These are phyloP conservation scores for Grammomys dolichurus DNA, from an alignment of 2,113 vertebrate genomes.

Conservation along the genomic window DNA sequence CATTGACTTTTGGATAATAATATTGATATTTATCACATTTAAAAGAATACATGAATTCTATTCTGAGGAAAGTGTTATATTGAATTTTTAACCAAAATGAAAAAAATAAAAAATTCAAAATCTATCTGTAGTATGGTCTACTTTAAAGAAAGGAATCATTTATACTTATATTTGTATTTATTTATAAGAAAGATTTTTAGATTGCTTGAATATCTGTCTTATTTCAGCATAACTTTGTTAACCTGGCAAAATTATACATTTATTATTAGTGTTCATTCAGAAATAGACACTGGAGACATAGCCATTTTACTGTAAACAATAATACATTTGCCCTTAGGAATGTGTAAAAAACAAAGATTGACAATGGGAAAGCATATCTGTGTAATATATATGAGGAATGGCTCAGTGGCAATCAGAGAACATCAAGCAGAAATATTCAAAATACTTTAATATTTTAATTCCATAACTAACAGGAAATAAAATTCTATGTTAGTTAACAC, in stretches of 20 bases:
- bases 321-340: not conserved
- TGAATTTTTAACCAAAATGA: not conserved
- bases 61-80: not conserved
- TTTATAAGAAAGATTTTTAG: not conserved
- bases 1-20: not conserved
- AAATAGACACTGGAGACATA: not conserved
- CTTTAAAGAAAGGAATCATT: not conserved
- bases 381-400: fast-evolving
- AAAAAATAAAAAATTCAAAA: not conserved
- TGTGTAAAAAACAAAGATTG: not conserved
- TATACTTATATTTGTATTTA: not conserved
- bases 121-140: not conserved
- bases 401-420: not conserved
- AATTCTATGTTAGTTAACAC: not conserved
- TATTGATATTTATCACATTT: not conserved
- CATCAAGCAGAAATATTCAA: not conserved
- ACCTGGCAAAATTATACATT: not conserved
- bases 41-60: not conserved
- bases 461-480: not conserved
- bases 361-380: fast-evolving
- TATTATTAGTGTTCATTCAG: not conserved
- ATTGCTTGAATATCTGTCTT: not conserved
- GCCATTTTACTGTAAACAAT: not conserved
- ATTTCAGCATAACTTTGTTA: not conserved
- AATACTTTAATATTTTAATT: not conserved